phyloP scores from a whole-genome alignment of 2,888 invertebrate species.

The Andrena bucephala region DNA sequence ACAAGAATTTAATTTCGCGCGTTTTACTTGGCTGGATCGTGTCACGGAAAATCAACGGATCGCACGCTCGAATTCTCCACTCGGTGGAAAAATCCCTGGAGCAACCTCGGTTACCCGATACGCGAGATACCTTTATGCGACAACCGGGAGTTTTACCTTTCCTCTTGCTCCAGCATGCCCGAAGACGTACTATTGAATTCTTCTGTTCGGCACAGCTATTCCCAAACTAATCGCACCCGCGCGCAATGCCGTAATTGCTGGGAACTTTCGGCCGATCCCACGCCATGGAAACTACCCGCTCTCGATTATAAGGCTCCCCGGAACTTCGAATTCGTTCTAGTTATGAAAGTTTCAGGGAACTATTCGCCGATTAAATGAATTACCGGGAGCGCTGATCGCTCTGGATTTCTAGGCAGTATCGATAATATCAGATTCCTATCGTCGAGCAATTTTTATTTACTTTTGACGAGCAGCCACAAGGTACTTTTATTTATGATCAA shows the following conservation, averaged over 20 bases:
- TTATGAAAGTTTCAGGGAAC: conserved; percentile 30
- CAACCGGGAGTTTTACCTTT: neutral
- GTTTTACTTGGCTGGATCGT: conserved; percentile 46
- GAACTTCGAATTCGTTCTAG: conserved; percentile 26
- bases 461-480: neutral
- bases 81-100: conserved; percentile 20
- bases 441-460: conserved; percentile 1
- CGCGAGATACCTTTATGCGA: conserved; percentile 6
- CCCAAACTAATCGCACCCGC: conserved; percentile 2
- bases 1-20: conserved; percentile 77
- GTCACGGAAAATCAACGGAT: conserved; percentile 55
- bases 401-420: conserved; percentile 1
- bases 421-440: conserved; percentile 27
- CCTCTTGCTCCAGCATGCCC: neutral
- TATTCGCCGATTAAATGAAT: conserved; percentile 41
- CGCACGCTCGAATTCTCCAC: conserved; percentile 21
- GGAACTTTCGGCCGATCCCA: conserved; percentile 13
- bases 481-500: too few species aligned
- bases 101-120: conserved; percentile 39
- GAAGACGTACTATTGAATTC: neutral
- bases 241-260: conserved; percentile 16
- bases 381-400: conserved; percentile 15
- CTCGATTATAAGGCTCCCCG: conserved; percentile 3
- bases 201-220: conserved; percentile 7
- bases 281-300: conserved; percentile 3